Evolutionary conservation across 1,140 invertebrate species (phyloP), one percentile per base, ranked within the genome.

Genomic region (Drosophila lacertosa): DNA sequence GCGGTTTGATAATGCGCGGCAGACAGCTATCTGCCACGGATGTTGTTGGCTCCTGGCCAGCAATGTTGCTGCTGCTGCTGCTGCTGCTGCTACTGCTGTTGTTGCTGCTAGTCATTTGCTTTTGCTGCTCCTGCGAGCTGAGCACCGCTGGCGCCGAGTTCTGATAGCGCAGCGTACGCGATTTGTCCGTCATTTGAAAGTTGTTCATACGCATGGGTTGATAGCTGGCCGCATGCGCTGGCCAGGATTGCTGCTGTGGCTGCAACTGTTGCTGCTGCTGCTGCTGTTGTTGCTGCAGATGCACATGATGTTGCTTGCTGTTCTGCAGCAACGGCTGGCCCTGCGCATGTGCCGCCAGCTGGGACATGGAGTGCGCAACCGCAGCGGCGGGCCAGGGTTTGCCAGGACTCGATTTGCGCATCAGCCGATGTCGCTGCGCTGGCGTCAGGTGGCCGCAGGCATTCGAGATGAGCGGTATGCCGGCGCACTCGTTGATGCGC

Each of bases 1-100:
- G 92, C 0, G 96, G 96, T 90, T 97, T 98, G 79, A 97, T 97
- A 50, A 97, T 97, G 42, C 96, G 93, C 18, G 96, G 97, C 74
- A 97, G 90, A 91, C 95, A 96, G 57, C 94, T 95, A 76, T 97
- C 96, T 74, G 89, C 50, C 70, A 96, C 95, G 72, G 89, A 42
- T 22, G 26, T 44, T 16, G 11, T 15, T 35, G 53, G 39, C 54
- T 78, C 76, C 57, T 78, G 75, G 18, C 51, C 50, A 9, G 44
- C 18, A 13, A 2, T 18, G n/a, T 35, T 33, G 18, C 7, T 53
- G 20, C 18, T 53, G 39, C 5, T 24, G 15, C 11, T 16, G 37
- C 2, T 39, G 1, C 69, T 24, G 29, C 11, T 66, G 26, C 32
- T 16, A 65, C n/a, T 77, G 66, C 33, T 77, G 60, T 0, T 48